Evolutionary conservation across 2,888 invertebrate species (phyloP), one percentile per base, ranked within the genome.

Genomic region (Andrena camellia): DNA sequence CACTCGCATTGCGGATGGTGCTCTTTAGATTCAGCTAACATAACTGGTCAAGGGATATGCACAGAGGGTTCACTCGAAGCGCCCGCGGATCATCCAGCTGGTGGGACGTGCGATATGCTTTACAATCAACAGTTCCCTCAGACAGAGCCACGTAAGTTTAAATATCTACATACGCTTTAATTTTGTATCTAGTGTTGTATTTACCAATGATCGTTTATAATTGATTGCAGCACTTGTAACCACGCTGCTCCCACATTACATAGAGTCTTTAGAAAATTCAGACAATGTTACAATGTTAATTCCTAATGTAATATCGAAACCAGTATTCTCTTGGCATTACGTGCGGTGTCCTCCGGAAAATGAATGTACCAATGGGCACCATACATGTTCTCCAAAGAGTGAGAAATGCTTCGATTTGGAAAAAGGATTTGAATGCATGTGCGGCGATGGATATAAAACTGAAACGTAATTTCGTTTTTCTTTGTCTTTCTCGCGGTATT

Each of bases 1-100:
- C 97, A 98, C 90, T 97, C 98, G 0, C 97, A 98, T 90, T 99
- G 99, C 92, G 99, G 99, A 10, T 99, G 99, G 99, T 99, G 99
- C 93, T 97, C 98, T 0, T 94, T 96, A 26, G 95, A 96, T 70
- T 96, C 95, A 1, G 95, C 94, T 13, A 93, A 93, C 70, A 86
- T 91, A 26, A 94, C 94, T 13, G 97, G 97, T 63, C 96, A 95
- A 91, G 99, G 99, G n/a, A 96, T 97, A 5, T 99, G 99, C 90
- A 97, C 97, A 0, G 97, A 97, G 92, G 99, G 98, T 0, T 97
- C 97, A 0, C 96, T 97, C 69, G 95, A 95, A 84, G 95, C 95
- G 5, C 95, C 96, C 1, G 90, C 93, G 0, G 97, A 97, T 90
- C 96, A 97, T 75, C 97, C 97, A 4, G 94, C 95, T 85, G 94